Evolutionary conservation across 2,888 invertebrate species (phyloP), one percentile per base, ranked within the genome.

Genomic region (Pelosia muscerda): DNA sequence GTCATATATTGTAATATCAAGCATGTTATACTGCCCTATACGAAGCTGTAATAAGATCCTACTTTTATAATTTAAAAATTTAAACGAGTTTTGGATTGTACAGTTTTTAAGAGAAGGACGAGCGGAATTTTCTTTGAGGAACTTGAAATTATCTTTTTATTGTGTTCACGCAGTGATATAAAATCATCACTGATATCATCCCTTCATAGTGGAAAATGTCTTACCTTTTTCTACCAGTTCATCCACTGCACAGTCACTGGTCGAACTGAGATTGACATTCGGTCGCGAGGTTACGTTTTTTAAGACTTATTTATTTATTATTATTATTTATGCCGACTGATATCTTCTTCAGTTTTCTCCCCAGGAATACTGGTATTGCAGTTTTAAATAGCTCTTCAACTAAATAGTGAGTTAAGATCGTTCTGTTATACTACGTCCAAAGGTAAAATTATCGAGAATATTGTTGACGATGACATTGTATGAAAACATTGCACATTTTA

Each of bases 401-500:
- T n/a, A n/a, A n/a, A 49, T 49, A 1, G n/a, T n/a, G n/a, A 0
- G 5, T n/a, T 8, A 19, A 38, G 15, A 15, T 49, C 49, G 8
- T 49, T 8, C 9, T 49, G 8, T n/a, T 49, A 49, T 8, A 49
- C 49, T 49, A 49, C 49, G 49, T 49, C n/a, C 9, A 49, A 42
- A 61, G 83, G 79, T 84, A 78, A 74, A 84, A 80, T 84, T 74
- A 84, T 81, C 72, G 67, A 73, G 77, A 72, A 70, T 73, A 68
- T 78, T 81, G 79, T 77, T 78, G 84, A 77, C 84, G 87, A 84
- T 87, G 90, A 88, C 87, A 88, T 81, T 84, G 77, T 83, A 84
- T 75, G 72, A 73, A 65, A 73, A 73, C 76, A 74, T 74, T 78
- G 79, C 91, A 90, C 88, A 90, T 90, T 92, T 91, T 91, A 90